phyloP scores from a whole-genome alignment of 2,888 invertebrate genomes.

The Tipula vernalis region DNA sequence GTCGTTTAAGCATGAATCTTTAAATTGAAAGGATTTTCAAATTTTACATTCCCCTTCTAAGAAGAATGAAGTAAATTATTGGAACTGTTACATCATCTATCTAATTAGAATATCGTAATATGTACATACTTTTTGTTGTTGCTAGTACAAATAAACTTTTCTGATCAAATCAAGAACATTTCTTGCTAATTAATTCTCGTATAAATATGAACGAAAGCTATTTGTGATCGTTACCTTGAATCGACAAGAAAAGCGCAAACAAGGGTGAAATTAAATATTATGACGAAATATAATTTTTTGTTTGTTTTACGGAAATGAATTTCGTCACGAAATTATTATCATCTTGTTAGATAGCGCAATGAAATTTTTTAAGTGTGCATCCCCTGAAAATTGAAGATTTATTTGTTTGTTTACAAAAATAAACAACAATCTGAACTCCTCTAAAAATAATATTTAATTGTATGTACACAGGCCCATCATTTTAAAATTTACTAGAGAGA shows the following conservation, averaged over 20 bases:
- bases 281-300: background rate
- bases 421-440: background rate
- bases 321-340: background rate
- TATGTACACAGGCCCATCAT: background rate
- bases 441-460: background rate
- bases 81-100: too few species aligned
- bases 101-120: too few species aligned
- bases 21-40: too few species aligned
- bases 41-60: too few species aligned
- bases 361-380: background rate
- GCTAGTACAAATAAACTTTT: too few species aligned
- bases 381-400: background rate
- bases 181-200: too few species aligned
- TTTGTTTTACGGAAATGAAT: background rate
- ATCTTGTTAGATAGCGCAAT: background rate
- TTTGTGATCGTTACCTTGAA: background rate
- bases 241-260: background rate
- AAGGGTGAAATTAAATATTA: background rate
- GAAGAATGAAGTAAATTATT: too few species aligned
- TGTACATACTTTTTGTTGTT: too few species aligned
- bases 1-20: too few species aligned
- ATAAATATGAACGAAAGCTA: background rate
- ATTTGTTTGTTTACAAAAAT: background rate
- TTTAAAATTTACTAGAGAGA: background rate
- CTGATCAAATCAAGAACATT: too few species aligned